phyloP scores from a whole-genome alignment of 2,888 invertebrate genomes.

The Craniophora ligustri region DNA sequence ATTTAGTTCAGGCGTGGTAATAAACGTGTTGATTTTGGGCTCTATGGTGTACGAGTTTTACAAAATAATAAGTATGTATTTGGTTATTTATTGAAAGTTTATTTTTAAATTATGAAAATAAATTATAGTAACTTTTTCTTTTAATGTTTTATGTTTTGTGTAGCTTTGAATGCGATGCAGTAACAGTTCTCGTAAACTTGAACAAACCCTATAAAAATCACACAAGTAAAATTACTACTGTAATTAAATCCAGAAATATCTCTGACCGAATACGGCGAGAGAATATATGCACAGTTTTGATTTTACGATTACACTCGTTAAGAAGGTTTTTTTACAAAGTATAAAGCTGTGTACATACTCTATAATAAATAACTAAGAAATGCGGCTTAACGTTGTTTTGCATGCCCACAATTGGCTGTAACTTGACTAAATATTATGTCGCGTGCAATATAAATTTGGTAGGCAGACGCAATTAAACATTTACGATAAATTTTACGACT shows the following conservation, averaged over 20 bases:
- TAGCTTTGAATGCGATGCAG: neutral
- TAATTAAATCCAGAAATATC: constrained; percentile 49
- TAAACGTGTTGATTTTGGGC: constrained; percentile 16
- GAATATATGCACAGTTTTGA: constrained; percentile 34
- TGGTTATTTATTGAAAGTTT: too few relatives aligned
- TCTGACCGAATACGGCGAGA: constrained; percentile 28
- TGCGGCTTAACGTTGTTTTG: constrained; percentile 66
- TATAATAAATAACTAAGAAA: constrained; percentile 63
- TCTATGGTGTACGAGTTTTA: too few relatives aligned
- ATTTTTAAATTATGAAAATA: too few relatives aligned
- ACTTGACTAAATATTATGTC: constrained; percentile 77
- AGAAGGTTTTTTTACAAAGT: constrained; percentile 48
- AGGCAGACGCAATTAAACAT: constrained; percentile 67
- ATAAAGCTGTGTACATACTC: constrained; percentile 47
- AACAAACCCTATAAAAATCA: constrained; percentile 6
- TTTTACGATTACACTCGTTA: constrained; percentile 48
- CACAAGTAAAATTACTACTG: constrained; percentile 10
- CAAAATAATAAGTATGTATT: too few relatives aligned
- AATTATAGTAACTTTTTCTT: too few relatives aligned
- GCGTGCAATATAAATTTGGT: constrained; percentile 72
- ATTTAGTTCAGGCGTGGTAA: constrained; percentile 26
- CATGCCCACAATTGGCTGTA: constrained; percentile 71
- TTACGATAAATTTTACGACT: constrained; percentile 67
- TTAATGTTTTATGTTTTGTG: neutral
- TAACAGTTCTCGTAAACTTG: neutral